phyloP scores from a whole-genome alignment of 30 jellyfish, hydroid and myxozoan species.

The Nemopilema nomurai region DNA sequence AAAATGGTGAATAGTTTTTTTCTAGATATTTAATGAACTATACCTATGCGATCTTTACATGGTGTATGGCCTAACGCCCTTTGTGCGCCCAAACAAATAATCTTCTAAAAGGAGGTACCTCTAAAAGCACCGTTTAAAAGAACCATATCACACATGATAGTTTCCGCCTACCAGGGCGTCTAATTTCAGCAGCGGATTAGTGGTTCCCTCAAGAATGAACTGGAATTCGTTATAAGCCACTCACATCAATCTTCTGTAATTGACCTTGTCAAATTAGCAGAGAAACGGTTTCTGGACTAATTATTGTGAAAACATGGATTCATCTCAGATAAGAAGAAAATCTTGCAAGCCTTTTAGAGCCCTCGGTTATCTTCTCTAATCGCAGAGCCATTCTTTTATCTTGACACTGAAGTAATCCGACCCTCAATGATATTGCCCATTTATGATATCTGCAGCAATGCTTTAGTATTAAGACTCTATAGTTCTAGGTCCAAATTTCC shows the following conservation, averaged over 20 bases:
- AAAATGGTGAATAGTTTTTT: too few species aligned
- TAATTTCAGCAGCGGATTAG: background rate
- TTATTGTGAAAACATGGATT: constrained; percentile 13
- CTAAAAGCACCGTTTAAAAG: too few species aligned
- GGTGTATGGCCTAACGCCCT: too few species aligned
- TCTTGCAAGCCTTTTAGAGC: background rate
- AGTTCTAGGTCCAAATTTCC: background rate
- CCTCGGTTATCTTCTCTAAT: background rate
- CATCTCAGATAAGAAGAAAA: background rate
- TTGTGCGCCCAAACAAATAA: too few species aligned
- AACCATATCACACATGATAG: background rate
- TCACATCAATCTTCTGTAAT: background rate
- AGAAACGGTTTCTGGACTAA: background rate
- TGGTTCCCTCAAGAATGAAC: background rate
- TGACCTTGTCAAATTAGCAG: constrained; percentile 7
- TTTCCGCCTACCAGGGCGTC: background rate
- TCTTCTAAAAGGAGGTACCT: too few species aligned
- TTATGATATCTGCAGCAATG: background rate
- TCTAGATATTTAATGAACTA: too few species aligned
- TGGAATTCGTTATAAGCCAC: background rate
- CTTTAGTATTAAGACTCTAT: background rate
- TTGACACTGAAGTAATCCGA: background rate
- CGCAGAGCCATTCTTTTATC: background rate
- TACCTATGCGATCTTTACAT: too few species aligned
- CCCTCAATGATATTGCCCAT: background rate